Base-by-base conservation (phyloP, 2,797 vertebrate species). In the Gouania willdenowi region DNA sequence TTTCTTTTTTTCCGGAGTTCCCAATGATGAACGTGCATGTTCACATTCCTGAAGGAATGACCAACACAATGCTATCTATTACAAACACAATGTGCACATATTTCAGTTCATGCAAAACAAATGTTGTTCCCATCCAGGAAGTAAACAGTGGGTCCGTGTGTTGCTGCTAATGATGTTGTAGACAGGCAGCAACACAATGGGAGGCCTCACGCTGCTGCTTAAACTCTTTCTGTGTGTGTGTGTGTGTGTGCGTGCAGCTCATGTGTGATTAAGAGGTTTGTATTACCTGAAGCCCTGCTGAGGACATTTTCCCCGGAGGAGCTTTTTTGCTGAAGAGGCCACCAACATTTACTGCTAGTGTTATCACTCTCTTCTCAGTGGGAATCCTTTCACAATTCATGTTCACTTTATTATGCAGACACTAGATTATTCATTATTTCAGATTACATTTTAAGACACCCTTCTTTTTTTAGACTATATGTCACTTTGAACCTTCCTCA, bases 251-350 rank as follows among this genome's bases (percentile, higher is more conserved):
- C 83, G 83, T 84, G 82, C 80, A 84, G 79, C 69, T 92, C 82
- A 84, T 91, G 89, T 90, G 90, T 91, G 89, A 91, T 88, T 90
- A 90, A 90, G 87, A 89, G 78, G 83, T 61, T 79, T 86, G 79
- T 81, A 77, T 87, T 91, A 87, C 87, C 87, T 83, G 81, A 85
- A 88, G 85, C 84, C 90, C 88, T 87, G 86, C 87, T 81, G 79
- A 71, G 82, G 43, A 72, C 79, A 73, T 67, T 77, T 72, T 69
- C 66, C 75, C 70, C 27, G 41, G 72, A 75, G 74, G 72, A 59
- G 58, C 67, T 46, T 71, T 75, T 80, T 72, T 77, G 76, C 77
- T 72, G 67, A 70, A 62, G 52, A 66, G 72, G 68, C 62, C 66
- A 58, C 33, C 53, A 63, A 54, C 66, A 37, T 77, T 82, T 82